Percentiles rank a stretch among this genome's conserved stretches.
phyloP scores from a whole-genome alignment of 2,888 invertebrate genomes.

The Drosophila pseudotalamancana region DNA sequence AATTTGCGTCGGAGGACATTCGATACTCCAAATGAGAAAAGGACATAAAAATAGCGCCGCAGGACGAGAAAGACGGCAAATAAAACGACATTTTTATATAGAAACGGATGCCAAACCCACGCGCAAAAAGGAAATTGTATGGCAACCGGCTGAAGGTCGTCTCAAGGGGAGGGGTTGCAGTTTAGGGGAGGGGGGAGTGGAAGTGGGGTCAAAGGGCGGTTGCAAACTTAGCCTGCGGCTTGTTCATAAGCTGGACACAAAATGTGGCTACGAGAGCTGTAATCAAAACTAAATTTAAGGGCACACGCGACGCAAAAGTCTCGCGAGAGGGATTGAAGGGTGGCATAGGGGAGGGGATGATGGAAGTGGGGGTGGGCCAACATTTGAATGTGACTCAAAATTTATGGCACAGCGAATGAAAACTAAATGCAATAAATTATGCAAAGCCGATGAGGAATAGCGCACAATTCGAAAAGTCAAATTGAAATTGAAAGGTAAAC shows the following conservation, averaged over 20 bases:
- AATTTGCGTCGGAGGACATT: slow-evolving; percentile 77
- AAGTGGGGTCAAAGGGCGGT: neutral
- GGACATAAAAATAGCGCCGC: slow-evolving; percentile 51
- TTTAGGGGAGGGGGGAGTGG: neutral
- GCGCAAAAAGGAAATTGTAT: slow-evolving; percentile 11
- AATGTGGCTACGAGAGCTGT: slow-evolving; percentile 34
- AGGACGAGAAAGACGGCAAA: slow-evolving; percentile 23
- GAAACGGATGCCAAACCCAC: neutral
- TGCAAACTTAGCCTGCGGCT: slow-evolving; percentile 10
- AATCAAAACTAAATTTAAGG: slow-evolving; percentile 74
- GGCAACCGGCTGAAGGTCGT: slow-evolving; percentile 7
- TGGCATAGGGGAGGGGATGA: neutral
- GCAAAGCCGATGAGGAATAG: slow-evolving; percentile 55
- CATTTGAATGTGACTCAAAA: slow-evolving; percentile 35
- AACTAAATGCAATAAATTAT: slow-evolving; percentile 77
- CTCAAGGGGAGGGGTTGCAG: slow-evolving; percentile 22
- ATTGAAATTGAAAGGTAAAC: slow-evolving; percentile 43
- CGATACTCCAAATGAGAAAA: slow-evolving; percentile 54
- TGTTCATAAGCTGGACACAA: slow-evolving; percentile 31
- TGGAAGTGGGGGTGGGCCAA: neutral
- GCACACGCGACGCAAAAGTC: slow-evolving; percentile 69
- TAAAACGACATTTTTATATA: slow-evolving; percentile 10
- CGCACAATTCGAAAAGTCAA: slow-evolving; percentile 33
- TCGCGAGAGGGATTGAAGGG: neutral
- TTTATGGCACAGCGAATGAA: slow-evolving; percentile 60